Conservation (phyloP, 2,888 invertebrate species). For the Epinotia nisella region DNA sequence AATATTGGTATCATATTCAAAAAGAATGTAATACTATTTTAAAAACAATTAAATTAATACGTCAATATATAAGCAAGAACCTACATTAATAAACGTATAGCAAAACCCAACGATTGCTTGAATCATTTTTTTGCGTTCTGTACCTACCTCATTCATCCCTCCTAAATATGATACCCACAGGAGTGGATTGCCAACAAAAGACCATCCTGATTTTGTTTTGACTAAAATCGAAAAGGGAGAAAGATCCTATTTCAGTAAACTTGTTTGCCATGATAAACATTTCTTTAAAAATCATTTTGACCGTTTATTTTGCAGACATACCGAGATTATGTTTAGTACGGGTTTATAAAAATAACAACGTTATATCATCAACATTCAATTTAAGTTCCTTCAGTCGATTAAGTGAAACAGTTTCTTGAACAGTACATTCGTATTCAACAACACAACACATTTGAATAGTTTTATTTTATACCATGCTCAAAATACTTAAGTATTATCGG, state of each 20-base stretch:
- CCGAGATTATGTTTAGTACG: slow-evolving; percentile 11
- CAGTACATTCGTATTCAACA: no score
- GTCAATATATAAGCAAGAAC: not conserved
- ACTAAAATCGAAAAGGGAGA: slow-evolving; percentile 72
- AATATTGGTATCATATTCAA: no score
- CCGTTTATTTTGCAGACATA: slow-evolving; percentile 20
- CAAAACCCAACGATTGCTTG: slow-evolving; percentile 3
- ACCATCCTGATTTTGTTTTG: slow-evolving; percentile 81
- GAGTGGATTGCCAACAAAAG: slow-evolving; percentile 81
- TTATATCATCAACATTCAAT: not conserved
- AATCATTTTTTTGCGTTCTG: slow-evolving; percentile 54
- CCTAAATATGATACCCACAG: slow-evolving; percentile 76
- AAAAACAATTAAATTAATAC: not conserved
- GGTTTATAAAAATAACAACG: slow-evolving; percentile 4
- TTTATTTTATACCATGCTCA: not conserved
- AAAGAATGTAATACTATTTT: no score
- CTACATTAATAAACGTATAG: not conserved
- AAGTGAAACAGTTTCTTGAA: no score
- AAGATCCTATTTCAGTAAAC: slow-evolving; percentile 75
- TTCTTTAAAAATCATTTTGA: slow-evolving; percentile 36
- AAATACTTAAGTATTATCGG: not conserved
- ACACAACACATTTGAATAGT: not conserved
- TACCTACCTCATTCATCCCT: slow-evolving; percentile 67
- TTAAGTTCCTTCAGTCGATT: not conserved
- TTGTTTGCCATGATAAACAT: slow-evolving; percentile 58